These are phyloP conservation scores for Agriopis marginaria DNA, from an alignment of 2,888 invertebrate genomes.

Conservation along the genomic window DNA sequence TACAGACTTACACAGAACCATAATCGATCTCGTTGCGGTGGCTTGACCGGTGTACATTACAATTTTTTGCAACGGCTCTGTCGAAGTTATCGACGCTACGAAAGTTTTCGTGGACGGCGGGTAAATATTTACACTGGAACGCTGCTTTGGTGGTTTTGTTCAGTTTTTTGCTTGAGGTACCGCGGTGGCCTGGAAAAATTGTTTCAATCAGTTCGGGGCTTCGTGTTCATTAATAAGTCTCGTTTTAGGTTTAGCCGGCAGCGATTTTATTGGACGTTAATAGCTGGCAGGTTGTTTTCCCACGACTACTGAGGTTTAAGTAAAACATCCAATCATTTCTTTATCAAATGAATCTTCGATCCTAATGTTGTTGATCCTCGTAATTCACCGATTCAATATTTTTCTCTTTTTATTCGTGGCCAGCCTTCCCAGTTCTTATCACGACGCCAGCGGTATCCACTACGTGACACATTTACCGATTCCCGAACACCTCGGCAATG, in stretches of 20 bases:
- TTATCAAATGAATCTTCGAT: conserved; percentile 10
- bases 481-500: conserved; percentile 52
- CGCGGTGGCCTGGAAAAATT: conserved; percentile 68
- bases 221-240: conserved; percentile 62
- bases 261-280: conserved; percentile 50
- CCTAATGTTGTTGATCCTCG: neutral
- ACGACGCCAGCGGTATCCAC: conserved; percentile 52
- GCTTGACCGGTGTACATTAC: conserved; percentile 51
- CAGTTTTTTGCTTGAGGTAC: conserved; percentile 70
- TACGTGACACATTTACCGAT: conserved; percentile 73
- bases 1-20: neutral
- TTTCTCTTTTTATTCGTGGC: conserved; percentile 25
- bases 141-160: conserved; percentile 66
- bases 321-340: conserved; percentile 13
- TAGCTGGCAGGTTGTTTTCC: conserved; percentile 38
- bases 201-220: conserved; percentile 61
- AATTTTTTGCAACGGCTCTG: conserved; percentile 70
- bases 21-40: conserved; percentile 30
- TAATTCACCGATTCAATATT: neutral
- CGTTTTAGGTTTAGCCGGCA: conserved; percentile 50
- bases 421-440: conserved; percentile 52
- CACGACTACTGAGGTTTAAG: neutral
- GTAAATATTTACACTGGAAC: conserved; percentile 80
- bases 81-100: conserved; percentile 70
- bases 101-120: conserved; percentile 74